Percentiles rank a stretch among this genome's conserved stretches.
Conservation (phyloP, 2,113 vertebrate genomes). For the Rhodinocichla rosea region DNA sequence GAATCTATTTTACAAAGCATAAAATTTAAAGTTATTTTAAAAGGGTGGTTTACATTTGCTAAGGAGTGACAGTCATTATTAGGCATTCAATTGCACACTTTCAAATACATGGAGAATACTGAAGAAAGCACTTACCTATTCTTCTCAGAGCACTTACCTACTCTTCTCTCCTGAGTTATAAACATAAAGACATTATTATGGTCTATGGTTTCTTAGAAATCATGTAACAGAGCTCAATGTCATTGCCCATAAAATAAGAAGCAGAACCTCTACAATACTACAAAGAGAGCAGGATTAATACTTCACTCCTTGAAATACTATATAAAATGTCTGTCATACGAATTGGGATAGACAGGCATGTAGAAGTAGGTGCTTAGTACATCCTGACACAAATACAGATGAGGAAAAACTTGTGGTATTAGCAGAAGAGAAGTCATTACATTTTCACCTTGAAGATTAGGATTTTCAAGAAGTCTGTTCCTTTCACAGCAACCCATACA, state of each 20-base stretch:
- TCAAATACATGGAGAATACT: background rate
- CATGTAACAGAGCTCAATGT: background rate
- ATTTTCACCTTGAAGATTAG: background rate
- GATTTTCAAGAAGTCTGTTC: background rate
- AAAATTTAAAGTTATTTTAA: background rate
- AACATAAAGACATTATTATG: background rate
- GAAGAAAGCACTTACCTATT: constrained; percentile 11
- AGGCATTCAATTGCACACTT: background rate
- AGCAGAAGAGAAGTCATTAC: background rate
- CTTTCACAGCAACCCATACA: background rate
- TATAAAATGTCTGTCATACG: background rate
- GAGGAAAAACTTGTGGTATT: background rate
- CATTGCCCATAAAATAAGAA: background rate
- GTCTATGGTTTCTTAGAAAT: background rate
- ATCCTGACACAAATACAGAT: background rate
- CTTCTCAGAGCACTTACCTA: background rate
- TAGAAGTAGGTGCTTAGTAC: background rate
- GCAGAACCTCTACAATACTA: background rate
- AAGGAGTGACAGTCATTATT: background rate
- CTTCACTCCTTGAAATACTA: background rate
- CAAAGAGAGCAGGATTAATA: background rate
- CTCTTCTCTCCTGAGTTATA: background rate
- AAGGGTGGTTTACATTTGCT: background rate
- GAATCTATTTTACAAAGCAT: background rate
- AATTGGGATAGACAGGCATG: background rate